Conservation (phyloP, 2,888 invertebrate species). For the Galeruca laticollis region DNA sequence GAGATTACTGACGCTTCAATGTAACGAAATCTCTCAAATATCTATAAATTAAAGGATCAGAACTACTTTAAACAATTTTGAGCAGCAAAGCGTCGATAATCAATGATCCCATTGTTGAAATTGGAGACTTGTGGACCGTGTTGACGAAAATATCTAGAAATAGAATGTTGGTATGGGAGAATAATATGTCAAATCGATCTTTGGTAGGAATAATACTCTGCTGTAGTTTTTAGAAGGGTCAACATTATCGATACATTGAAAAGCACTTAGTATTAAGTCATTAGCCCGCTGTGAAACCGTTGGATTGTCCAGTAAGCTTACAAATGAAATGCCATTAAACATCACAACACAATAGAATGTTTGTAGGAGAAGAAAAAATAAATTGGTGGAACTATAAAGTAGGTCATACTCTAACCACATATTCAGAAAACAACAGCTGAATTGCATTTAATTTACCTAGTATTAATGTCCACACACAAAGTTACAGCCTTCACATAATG, state of each 20-base stretch:
- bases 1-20: too few relatives aligned
- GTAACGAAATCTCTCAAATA: not conserved
- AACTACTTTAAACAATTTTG: not conserved
- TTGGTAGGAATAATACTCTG: not conserved
- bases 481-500: too few relatives aligned
- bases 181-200: not conserved
- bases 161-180: not conserved
- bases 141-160: not conserved
- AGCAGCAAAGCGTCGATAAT: too few relatives aligned
- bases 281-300: not conserved
- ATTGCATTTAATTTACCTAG: too few relatives aligned
- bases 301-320: not conserved
- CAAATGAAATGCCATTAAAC: not conserved
- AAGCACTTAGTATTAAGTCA: not conserved
- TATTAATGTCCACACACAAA: too few relatives aligned
- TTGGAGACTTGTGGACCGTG: not conserved
- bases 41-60: conserved; percentile 3
- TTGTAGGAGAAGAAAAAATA: not conserved
- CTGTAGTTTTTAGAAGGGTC: not conserved
- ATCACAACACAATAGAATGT: not conserved
- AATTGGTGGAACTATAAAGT: not conserved
- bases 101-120: not conserved
- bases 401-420: too few relatives aligned
- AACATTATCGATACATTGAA: not conserved
- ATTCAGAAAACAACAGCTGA: too few relatives aligned